Evolutionary conservation across 2,888 invertebrate genomes (phyloP).

Genomic region (Cheiracanthium punctorium): DNA sequence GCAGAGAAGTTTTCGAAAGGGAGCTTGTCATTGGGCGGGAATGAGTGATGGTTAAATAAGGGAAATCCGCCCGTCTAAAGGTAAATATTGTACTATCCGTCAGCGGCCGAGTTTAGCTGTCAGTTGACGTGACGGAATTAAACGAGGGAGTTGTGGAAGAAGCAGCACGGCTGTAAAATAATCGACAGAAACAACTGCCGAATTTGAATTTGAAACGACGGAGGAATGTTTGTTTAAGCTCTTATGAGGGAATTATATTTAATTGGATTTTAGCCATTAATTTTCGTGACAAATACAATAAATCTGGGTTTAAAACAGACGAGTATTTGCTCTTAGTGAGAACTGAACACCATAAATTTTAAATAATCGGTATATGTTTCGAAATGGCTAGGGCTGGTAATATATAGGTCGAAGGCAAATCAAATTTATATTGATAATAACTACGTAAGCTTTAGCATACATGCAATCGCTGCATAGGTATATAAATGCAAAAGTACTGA

Average conservation of each 20-base stretch:
- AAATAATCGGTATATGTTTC: no score
- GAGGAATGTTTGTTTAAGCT: not conserved
- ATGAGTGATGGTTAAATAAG: constrained; percentile 8
- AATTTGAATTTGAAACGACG: not conserved
- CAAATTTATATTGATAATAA: no score
- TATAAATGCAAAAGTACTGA: no score
- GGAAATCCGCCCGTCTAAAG: not conserved
- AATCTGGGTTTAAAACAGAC: no score
- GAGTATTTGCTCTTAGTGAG: no score
- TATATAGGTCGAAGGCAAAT: no score
- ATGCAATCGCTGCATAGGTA: no score
- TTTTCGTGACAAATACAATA: not conserved
- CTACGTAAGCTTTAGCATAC: no score
- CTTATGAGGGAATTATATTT: not conserved
- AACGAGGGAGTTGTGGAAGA: not conserved
- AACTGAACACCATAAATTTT: no score
- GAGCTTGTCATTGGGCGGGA: constrained; percentile 1
- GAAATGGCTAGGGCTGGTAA: no score
- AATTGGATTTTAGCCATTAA: not conserved
- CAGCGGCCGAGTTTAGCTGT: constrained; percentile 11
- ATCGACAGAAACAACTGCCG: not conserved
- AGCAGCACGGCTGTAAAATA: not conserved
- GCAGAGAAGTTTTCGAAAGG: not conserved
- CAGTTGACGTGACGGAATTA: not conserved
- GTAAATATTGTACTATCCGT: constrained; percentile 13